Evolutionary conservation across 2,888 invertebrate species (phyloP), one percentile per base, ranked within the genome.

Genomic region (Drosophila ezoana): DNA sequence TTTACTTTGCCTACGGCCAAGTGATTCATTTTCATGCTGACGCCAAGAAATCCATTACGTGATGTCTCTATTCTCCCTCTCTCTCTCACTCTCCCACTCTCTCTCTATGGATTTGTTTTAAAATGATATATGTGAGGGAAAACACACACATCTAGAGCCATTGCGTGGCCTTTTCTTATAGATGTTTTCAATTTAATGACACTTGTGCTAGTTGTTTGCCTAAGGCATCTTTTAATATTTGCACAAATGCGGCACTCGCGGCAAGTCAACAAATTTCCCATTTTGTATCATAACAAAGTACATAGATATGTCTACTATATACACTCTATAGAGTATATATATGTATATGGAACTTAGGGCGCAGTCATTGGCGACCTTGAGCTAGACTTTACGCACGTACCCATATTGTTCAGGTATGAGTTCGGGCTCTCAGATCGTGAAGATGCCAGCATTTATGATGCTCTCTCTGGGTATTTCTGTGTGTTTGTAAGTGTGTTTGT

Each of bases 31-130:
- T 71, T 76, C 64, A 53, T 49, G 43, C 72, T 62, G 73, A 70
- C 62, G 79, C 76, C 65, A 67, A 69, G 59, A 72, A 78, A 72
- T 66, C 78, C 75, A 74, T 86, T 83, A 86, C 71, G 85, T 80
- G 82, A 72, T 59, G 43, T 59, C 45, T 49, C 33, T 18, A 9
- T 38, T 10, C 54, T 40, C 54, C 6, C 20, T 37, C 33, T 44
- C 56, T 57, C 13, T 28, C 23, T 61, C 44, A n/a, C 10, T 0
- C 38, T 14, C 37, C 18, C 44, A 37, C 51, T 45, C 14, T 35
- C 10, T 65, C 13, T 47, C 11, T 33, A 14, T 59, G 47, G 40
- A 51, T 54, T 13, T 32, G 28, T 28, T 47, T 41, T 11, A 53
- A 43, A 33, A 43, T 40, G 51, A 52, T 48, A 53, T 16, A 49